Percentiles rank a stretch among this genome's conserved stretches.
These are phyloP conservation scores for Pilophorus perplexus DNA, from an alignment of 2,888 invertebrate genomes.

Conservation along the genomic window DNA sequence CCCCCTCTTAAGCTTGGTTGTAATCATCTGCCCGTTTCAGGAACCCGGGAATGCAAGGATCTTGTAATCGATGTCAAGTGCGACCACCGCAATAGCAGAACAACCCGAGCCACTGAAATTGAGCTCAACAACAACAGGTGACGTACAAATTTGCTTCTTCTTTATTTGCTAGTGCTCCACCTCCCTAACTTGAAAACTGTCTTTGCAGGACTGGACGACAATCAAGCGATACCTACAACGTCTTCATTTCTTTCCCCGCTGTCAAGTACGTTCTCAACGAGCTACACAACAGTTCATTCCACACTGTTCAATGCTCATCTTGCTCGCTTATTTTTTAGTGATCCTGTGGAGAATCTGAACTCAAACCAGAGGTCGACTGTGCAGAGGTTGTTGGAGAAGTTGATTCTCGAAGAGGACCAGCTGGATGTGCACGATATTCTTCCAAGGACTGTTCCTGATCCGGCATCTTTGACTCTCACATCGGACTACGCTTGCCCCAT, in stretches of 20 bases:
- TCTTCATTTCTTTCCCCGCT: constrained; percentile 89
- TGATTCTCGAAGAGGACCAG: constrained; percentile 90
- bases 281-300: background rate
- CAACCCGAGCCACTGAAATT: constrained; percentile 53
- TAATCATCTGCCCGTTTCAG: constrained; percentile 54
- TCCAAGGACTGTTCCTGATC: constrained; percentile 92
- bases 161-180: too few relatives aligned
- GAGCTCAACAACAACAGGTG: constrained; percentile 19
- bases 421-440: constrained; percentile 89
- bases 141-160: too few relatives aligned
- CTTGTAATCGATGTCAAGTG: constrained; percentile 88
- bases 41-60: constrained; percentile 82
- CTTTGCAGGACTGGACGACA: constrained; percentile 58
- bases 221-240: constrained; percentile 83
- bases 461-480: constrained; percentile 78
- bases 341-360: constrained; percentile 82
- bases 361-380: constrained; percentile 84
- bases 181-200: too few relatives aligned
- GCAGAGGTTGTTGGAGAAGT: constrained; percentile 77
- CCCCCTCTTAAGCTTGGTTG: too few relatives aligned
- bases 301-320: background rate
- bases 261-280: constrained; percentile 68
- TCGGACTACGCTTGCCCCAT: constrained; percentile 90
- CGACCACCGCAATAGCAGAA: constrained; percentile 65
- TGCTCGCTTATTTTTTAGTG: constrained; percentile 59